These are phyloP conservation scores for Grallaria varia DNA, from an alignment of 2,113 vertebrate species.

Conservation along the genomic window DNA sequence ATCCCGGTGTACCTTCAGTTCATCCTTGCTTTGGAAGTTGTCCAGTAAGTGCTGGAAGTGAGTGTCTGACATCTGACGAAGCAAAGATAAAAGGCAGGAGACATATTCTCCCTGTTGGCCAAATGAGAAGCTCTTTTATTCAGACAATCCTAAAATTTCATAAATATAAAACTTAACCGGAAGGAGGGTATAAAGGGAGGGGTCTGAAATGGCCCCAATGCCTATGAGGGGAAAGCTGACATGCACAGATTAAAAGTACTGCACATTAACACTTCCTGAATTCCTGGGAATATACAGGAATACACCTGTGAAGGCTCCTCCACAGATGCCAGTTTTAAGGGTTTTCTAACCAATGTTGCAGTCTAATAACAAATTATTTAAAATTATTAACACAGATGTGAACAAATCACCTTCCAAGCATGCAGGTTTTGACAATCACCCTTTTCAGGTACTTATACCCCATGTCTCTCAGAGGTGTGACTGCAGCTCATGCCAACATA, in stretches of 20 bases:
- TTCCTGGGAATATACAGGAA: neutral
- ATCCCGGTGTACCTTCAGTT: conserved; percentile 85
- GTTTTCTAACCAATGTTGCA: neutral
- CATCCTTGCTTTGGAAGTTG: conserved; percentile 98
- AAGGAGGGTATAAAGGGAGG: conserved; percentile 67
- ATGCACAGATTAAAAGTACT: conserved; percentile 40
- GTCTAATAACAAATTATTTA: neutral
- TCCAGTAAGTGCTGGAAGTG: conserved; percentile 95
- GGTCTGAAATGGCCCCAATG: conserved; percentile 77
- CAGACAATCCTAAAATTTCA: neutral
- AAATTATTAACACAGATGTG: neutral
- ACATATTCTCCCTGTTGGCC: conserved; percentile 93
- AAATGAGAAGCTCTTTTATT: conserved; percentile 53
- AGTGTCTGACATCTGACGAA: conserved; percentile 96
- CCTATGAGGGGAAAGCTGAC: conserved; percentile 61
- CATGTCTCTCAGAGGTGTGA: neutral
- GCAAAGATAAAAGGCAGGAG: conserved; percentile 95
- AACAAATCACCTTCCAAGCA: neutral
- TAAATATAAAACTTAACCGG: conserved; percentile 4
- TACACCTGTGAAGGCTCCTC: neutral
- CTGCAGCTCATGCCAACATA: neutral
- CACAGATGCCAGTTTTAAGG: neutral
- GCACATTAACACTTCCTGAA: neutral
- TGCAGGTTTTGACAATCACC: neutral
- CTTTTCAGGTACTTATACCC: neutral